Conservation (phyloP, 2,888 invertebrate genomes). For the Heliconius sara region DNA sequence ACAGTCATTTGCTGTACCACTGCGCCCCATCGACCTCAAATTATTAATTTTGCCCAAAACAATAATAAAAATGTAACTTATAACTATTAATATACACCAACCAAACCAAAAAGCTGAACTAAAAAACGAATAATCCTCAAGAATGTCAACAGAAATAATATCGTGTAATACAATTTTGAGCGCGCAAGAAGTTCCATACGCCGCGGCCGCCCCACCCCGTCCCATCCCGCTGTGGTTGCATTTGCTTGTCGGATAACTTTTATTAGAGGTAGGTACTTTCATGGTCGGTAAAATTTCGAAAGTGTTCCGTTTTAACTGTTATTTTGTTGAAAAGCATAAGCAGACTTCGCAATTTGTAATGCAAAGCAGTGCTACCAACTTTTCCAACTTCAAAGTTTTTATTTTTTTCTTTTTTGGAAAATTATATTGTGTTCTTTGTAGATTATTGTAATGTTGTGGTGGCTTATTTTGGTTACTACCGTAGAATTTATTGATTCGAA, state of each 20-base stretch:
- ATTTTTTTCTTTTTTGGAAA: background rate
- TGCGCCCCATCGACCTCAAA: no score
- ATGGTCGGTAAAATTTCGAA: slow-evolving; percentile 46
- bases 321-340: slow-evolving; percentile 41
- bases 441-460: background rate
- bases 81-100: background rate
- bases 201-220: slow-evolving; percentile 36
- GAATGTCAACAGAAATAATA: slow-evolving; percentile 21
- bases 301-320: slow-evolving; percentile 43
- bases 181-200: slow-evolving; percentile 36
- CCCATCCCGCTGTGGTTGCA: slow-evolving; percentile 44
- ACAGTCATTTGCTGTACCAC: no score
- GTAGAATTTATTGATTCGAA: background rate
- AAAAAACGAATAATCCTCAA: background rate
- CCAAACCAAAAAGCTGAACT: background rate
- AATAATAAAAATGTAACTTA: background rate
- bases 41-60: no score
- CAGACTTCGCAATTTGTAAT: slow-evolving; percentile 40
- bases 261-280: slow-evolving; percentile 43
- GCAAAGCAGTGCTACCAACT: slow-evolving; percentile 19
- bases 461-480: background rate
- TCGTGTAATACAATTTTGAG: slow-evolving; percentile 31
- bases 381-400: background rate
- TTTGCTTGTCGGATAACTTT: slow-evolving; percentile 44
- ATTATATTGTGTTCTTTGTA: background rate